Conservation (phyloP, 2,113 vertebrate species). For the Podarcis cretensis region DNA sequence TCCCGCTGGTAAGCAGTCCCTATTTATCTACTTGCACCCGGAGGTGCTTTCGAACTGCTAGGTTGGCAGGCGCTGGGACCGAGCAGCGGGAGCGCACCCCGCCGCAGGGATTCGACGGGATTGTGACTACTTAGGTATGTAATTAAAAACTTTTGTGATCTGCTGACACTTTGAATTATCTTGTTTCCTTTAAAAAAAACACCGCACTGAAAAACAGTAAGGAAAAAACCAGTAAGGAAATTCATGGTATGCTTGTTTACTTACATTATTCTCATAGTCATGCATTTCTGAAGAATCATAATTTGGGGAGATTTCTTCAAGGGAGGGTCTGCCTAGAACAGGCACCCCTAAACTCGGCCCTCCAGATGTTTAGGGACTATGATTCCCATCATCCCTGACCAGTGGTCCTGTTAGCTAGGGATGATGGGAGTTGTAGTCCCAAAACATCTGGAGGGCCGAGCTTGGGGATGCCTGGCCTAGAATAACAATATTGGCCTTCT, state of each 20-base stretch:
- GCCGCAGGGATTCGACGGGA: too few species aligned
- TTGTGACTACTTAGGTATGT: constrained; percentile 14
- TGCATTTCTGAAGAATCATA: background rate
- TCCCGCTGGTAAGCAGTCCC: too few species aligned
- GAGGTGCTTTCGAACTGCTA: too few species aligned
- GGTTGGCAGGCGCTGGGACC: too few species aligned
- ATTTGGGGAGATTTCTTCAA: background rate
- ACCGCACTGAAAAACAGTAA: background rate
- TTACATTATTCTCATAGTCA: background rate
- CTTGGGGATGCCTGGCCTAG: background rate
- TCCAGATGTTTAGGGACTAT: too few species aligned
- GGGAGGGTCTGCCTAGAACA: background rate
- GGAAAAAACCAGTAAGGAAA: background rate
- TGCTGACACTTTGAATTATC: constrained; percentile 15
- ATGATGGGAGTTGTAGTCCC: too few species aligned
- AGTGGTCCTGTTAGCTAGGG: too few species aligned
- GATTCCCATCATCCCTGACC: too few species aligned
- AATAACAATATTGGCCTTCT: constrained; percentile 10
- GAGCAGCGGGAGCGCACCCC: too few species aligned
- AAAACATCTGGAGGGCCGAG: too few species aligned
- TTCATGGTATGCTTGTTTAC: background rate
- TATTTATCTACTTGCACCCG: too few species aligned
- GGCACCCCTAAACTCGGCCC: too few species aligned
- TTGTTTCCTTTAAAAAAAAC: constrained; percentile 7
- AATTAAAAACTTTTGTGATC: constrained; percentile 41